Evolutionary conservation across 2,888 invertebrate species (phyloP), one percentile per base, ranked within the genome.

Genomic region (Ochropacha duplaris): DNA sequence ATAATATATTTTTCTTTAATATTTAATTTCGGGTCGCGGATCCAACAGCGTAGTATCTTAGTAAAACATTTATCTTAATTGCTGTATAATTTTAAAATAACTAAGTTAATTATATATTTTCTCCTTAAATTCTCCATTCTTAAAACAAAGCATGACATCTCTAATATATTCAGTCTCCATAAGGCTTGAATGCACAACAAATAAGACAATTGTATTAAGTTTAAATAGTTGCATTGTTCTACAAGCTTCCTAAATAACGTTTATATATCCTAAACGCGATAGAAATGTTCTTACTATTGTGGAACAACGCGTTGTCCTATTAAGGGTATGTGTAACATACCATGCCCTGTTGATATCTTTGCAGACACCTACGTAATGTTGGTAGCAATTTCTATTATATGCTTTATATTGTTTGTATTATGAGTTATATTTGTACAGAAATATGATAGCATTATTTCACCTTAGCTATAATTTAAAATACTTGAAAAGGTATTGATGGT

Each of bases 261-360:
- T 68, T 69, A 61, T 22, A 22, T 68, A 66, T 44, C 55, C 63
- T 26, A 60, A 69, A 58, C 60, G 56, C 59, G 55, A 71, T 71
- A 65, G 72, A 72, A 69, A 60, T 60, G 64, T 72, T 66, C 24
- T 22, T 44, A n/a, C 57, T 55, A 68, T 76, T 65, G 66, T 60
- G 65, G 65, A 68, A 69, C 66, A 31, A 64, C 50, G 60, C 61
- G 58, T 59, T 60, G 50, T 60, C 65, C 66, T 57, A 56, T 66
- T 69, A 71, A 55, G 72, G 76, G 11, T 28, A 60, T 59, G 52
- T 60, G 54, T 58, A 60, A 64, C 64, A 65, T 69, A 60, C 52
- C 52, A 19, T 19, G 19, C 16, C 12, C 3, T 39, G 44, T 19
- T 19, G 44, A 19, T 44, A 44, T 44, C 3, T 44, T 52, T 31